phyloP scores from a whole-genome alignment of 2,113 vertebrate species.

The Chiloscyllium plagiosum region DNA sequence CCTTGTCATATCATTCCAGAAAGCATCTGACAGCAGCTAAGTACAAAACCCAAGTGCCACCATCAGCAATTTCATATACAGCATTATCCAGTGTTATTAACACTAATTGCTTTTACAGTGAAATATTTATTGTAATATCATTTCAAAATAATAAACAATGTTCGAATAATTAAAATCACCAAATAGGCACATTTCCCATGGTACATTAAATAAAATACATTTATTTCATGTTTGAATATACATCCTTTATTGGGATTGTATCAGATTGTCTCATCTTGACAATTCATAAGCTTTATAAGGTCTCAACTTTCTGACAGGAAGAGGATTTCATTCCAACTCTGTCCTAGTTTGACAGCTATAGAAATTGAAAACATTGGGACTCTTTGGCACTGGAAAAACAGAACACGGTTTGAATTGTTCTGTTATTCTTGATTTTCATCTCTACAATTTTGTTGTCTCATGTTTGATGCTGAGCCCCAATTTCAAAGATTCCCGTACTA shows the following conservation, averaged over 20 bases:
- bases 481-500: neutral
- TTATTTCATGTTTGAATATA: neutral
- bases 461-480: neutral
- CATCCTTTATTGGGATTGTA: neutral
- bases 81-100: neutral
- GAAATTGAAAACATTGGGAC: neutral
- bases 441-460: neutral
- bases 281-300: neutral
- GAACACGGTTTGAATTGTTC: neutral
- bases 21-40: neutral
- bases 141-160: neutral
- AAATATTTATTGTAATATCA: conserved; percentile 6
- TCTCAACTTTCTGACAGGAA: neutral
- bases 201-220: neutral
- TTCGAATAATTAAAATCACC: neutral
- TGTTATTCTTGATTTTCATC: neutral
- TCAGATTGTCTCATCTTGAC: neutral
- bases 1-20: neutral
- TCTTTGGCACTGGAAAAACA: neutral
- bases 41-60: neutral
- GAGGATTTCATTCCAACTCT: neutral
- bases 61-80: neutral
- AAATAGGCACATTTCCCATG: neutral
- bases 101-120: neutral
- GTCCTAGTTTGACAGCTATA: neutral